Evolutionary conservation across 2,888 invertebrate genomes (phyloP), one percentile per base, ranked within the genome.

Genomic region (Exephanes ischioxanthus): DNA sequence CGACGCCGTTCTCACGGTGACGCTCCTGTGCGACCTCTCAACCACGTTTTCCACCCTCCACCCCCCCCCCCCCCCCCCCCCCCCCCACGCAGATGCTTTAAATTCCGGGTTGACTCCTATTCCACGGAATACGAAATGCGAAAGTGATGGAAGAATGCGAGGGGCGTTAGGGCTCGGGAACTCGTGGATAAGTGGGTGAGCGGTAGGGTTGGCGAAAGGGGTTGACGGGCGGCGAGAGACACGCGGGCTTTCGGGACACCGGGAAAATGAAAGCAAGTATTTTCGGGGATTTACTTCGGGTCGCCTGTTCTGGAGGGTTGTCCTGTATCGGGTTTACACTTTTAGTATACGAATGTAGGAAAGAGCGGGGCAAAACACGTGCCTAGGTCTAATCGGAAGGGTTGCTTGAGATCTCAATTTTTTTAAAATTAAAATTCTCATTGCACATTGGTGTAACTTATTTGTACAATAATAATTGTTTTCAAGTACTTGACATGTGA

Each of bases 101-200:
- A 88, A 89, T 89, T 90, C 90, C 87, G 82, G 81, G 73, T 89
- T 88, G 89, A 90, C 90, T 90, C 90, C 89, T 89, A 89, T 89
- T 89, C 86, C 79, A 55, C 82, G 86, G 91, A 90, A 90, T 91
- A 91, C 89, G 86, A 89, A 91, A 91, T 91, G 89, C 81, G 88
- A 90, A 89, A 88, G 87, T 87, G 89, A 90, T 90, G 87, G 88
- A 89, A 88, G 81, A 78, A 86, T 86, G 84, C 68, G 84, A 81
- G 80, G 87, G 79, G 61, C 81, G 79, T 55, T 61, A 55, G 82
- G 45, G 41, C 66, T 72, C 55, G 68, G 58, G 80, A 63, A 19
- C 41, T 67, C 45, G 26, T 45, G 22, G 1, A 33, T 37, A 37
- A 63, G n/a, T 16, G 7, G 22, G 33, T 33, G 33, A 6, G 33